These are phyloP conservation scores for Lasioglossum pauxillum DNA, from an alignment of 2,888 invertebrate species.

Conservation along the genomic window DNA sequence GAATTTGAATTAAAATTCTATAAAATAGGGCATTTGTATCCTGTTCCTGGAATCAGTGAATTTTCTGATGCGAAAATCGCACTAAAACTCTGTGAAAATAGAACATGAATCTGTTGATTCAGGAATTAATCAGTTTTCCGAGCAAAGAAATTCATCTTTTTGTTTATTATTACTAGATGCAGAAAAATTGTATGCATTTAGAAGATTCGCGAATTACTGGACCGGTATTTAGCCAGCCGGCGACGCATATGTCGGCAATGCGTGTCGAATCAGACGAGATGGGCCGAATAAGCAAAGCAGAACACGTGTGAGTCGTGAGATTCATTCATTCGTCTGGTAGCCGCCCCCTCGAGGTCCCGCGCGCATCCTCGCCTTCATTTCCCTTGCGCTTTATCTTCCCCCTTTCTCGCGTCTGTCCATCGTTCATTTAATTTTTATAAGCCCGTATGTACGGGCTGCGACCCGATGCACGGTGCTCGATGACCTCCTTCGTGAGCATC, in stretches of 20 bases:
- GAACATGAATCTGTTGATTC: too few species aligned
- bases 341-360: conserved; percentile 19
- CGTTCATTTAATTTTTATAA: conserved; percentile 63
- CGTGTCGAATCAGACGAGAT: conserved; percentile 64
- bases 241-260: conserved; percentile 60
- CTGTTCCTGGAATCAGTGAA: too few species aligned
- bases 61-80: too few species aligned
- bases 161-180: too few species aligned
- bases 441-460: conserved; percentile 47
- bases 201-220: conserved; percentile 16
- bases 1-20: too few species aligned
- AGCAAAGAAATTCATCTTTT: too few species aligned
- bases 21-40: too few species aligned
- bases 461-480: not conserved
- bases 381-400: conserved; percentile 60
- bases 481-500: conserved; percentile 5
- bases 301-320: conserved; percentile 73
- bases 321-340: conserved; percentile 73
- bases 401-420: conserved; percentile 55
- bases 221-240: not conserved
- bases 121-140: too few species aligned
- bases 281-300: conserved; percentile 68
- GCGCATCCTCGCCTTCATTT: conserved; percentile 51
- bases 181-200: too few species aligned
- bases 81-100: too few species aligned